Evolutionary conservation across 2,797 vertebrate genomes (phyloP), one percentile per base, ranked within the genome.

Genomic region (Myripristis jacobus): DNA sequence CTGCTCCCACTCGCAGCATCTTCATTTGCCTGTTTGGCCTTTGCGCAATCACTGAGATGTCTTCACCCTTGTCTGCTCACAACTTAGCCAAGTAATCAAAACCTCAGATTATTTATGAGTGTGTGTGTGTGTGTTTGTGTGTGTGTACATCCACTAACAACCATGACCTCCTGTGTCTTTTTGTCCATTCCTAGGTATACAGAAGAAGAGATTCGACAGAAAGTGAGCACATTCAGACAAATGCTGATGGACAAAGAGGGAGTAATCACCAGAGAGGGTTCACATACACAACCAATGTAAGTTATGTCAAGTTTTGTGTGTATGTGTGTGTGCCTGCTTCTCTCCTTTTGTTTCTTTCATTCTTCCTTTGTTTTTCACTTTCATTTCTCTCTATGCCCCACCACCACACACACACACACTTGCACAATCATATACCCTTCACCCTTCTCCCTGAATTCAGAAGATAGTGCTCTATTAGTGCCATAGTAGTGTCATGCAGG

Each of bases 191-290:
- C 36, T 77, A 99, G 98, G 89, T 99, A 99, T 90, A 96, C 95
- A 0, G 97, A 98, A 80, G 97, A 98, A 77, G 98, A 99, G 90
- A 98, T 98, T 75, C 92, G 91, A 22, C 97, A 99, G 93, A 99
- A 99, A 88, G 98, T 99, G 34, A 96, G 95, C 84, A 99, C 97
- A 0, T 99, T 99, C 88, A 94, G 98, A 75, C 98, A 99, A 73
- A 99, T 99, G 98, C 92, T 99, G 93, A 98, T 99, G 98, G 98
- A 99, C 92, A 99, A 99, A 88, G 98, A 99, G 70, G 98, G 98
- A 0, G 97, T 99, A 34, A 96, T 99, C 84, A 97, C 96, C 85
- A 95, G 96, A 84, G 97, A 98, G 58, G 96, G 97, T 68, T 92
- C 96, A 56, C 94, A 96, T 4, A 93, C 94, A 15, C 94, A 94